Evolutionary conservation across 2,797 vertebrate genomes (phyloP), one percentile per base, ranked within the genome.

Genomic region (Onychomys leucogaster): DNA sequence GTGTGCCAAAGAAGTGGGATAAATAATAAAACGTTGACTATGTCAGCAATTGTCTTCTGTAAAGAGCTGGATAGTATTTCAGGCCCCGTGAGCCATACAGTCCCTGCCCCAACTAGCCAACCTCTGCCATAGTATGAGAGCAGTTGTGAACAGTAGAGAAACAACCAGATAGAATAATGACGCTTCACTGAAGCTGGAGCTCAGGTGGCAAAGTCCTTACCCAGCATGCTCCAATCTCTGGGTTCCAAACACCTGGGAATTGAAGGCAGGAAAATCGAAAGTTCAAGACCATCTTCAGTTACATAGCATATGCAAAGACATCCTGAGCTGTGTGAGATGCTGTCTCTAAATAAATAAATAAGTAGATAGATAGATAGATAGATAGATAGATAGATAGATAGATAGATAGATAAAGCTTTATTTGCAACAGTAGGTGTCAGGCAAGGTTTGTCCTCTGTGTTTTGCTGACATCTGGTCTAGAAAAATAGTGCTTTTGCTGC

Each of bases 401-500:
- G 21, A 27, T 61, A 61, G 2, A 75, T 11, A 32, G 52, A 77
- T 37, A 76, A 29, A 92, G 41, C 46, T 85, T 85, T 91, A 73
- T 96, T 90, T 49, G 41, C n/a, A 55, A 73, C 91, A 81, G 11
- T 27, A 75, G 55, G 59, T 52, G 57, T 11, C 55, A 8, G 67
- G 32, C 34, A 46, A 55, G 25, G n/a, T 95, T 87, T 69, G 37
- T 92, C 65, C 37, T 52, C 23, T 84, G 25, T 91, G 43, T 83
- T 93, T 93, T 89, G 65, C 63, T 84, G 63, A 27, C n/a, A 14
- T 12, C 49, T 63, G 10, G 16, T 82, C n/a, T 90, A 91, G 52
- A 94, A 73, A 96, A 95, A 88, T 61, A 34, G 37, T 91, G 29
- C 27, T 91, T 97, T 81, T 63, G 41, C 65, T 91, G 21, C 34